Evolutionary conservation across 2,888 invertebrate genomes (phyloP).

Genomic region (Drosophila pegasa): DNA sequence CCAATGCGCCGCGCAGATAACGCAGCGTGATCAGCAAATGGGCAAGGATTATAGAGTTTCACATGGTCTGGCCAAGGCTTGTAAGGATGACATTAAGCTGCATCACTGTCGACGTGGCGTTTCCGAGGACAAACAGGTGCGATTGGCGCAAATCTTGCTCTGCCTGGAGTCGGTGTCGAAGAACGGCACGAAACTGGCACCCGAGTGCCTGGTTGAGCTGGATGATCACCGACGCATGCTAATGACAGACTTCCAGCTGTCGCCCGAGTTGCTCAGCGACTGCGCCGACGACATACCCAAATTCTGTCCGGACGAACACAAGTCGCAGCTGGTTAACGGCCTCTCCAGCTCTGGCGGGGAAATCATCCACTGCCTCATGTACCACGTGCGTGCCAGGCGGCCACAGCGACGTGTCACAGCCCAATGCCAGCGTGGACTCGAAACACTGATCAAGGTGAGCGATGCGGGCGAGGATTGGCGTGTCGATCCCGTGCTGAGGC

Average conservation of each 20-base stretch:
- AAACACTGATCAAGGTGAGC: slow-evolving; percentile 92
- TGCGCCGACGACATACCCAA: slow-evolving; percentile 94
- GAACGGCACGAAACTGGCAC: slow-evolving; percentile 90
- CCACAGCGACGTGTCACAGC: slow-evolving; percentile 88
- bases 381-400: slow-evolving; percentile 89
- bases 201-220: slow-evolving; percentile 95
- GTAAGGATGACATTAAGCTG: slow-evolving; percentile 94
- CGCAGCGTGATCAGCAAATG: slow-evolving; percentile 93
- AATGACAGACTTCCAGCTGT: slow-evolving; percentile 96
- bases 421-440: slow-evolving; percentile 91
- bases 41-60: slow-evolving; percentile 96
- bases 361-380: slow-evolving; percentile 98
- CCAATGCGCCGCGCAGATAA: slow-evolving; percentile 92
- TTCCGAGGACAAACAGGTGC: slow-evolving; percentile 92
- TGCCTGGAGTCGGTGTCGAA: slow-evolving; percentile 93
- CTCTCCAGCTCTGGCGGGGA: slow-evolving; percentile 88
- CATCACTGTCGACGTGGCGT: slow-evolving; percentile 94
- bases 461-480: slow-evolving; percentile 98
- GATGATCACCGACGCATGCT: slow-evolving; percentile 95
- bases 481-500: slow-evolving; percentile 95
- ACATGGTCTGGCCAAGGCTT: slow-evolving; percentile 94
- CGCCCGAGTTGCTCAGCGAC: slow-evolving; percentile 94
- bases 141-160: slow-evolving; percentile 94
- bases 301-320: slow-evolving; percentile 90
- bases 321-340: slow-evolving; percentile 70